A percentile compares a stretch with the other conserved stretches of the same genome.
phyloP scores from a whole-genome alignment of 2,888 invertebrate species.

The Aporophyla nigra region DNA sequence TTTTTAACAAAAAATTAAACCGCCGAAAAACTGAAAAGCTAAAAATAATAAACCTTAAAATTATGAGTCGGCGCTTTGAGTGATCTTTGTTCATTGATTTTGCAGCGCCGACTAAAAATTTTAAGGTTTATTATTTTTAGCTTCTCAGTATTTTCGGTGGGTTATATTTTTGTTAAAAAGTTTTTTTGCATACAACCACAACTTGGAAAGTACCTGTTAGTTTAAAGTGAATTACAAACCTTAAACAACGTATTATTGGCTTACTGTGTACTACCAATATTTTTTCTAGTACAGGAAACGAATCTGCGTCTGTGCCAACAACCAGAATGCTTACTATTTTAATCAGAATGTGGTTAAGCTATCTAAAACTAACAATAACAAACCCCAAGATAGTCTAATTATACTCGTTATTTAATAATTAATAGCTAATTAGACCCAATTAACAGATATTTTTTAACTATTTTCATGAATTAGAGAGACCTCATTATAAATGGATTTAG shows the following conservation, averaged over 20 bases:
- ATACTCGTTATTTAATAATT: conserved; percentile 28
- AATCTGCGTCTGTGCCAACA: background rate
- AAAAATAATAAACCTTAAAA: no score
- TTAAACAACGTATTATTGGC: background rate
- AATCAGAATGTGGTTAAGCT: background rate
- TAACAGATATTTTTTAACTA: conserved; percentile 24
- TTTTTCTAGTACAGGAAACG: background rate
- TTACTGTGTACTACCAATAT: background rate
- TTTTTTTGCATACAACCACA: background rate
- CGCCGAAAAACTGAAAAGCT: no score
- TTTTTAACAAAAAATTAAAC: no score
- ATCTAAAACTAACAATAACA: conserved; percentile 22
- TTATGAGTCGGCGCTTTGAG: no score
- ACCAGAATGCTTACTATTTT: background rate
- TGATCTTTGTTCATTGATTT: no score
- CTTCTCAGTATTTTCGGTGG: no score
- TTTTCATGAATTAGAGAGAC: conserved; percentile 14
- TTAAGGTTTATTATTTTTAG: no score
- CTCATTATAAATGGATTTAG: conserved; percentile 29
- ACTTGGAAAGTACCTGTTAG: background rate
- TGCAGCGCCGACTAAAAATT: no score
- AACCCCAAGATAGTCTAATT: conserved; percentile 22
- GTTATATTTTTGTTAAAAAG: no score
- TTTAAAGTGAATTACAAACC: background rate
- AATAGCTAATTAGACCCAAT: conserved; percentile 21